Conservation (phyloP, 2,797 vertebrate species). For the Meriones psammophilus region DNA sequence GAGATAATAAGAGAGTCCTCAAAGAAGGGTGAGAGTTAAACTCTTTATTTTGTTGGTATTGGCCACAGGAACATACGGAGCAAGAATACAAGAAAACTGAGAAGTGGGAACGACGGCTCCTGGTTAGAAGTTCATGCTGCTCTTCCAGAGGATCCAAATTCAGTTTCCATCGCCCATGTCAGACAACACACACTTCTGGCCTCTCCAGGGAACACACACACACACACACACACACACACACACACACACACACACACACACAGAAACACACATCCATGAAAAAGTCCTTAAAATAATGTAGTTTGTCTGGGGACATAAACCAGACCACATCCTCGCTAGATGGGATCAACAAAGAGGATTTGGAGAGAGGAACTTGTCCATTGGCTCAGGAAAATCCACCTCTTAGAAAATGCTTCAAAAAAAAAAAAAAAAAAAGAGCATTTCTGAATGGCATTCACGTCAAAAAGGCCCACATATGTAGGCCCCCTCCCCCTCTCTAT, state of each 20-base stretch:
- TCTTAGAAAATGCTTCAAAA: neutral
- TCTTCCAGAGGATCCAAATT: neutral
- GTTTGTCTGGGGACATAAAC: conserved; percentile 7
- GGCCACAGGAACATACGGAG: neutral
- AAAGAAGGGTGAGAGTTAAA: neutral
- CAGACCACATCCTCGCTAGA: conserved; percentile 23
- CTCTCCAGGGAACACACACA: neutral
- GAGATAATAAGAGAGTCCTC: neutral
- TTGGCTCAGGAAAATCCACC: neutral
- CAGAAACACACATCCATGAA: neutral
- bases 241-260: neutral
- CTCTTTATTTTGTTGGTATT: neutral
- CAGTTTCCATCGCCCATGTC: neutral
- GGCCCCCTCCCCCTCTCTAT: neutral
- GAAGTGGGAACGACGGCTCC: neutral
- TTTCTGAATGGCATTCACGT: neutral
- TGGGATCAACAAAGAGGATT: neutral
- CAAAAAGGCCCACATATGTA: neutral
- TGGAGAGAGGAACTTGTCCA: neutral
- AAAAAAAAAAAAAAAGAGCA: neutral
- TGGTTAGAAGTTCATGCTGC: neutral
- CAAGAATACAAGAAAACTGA: neutral
- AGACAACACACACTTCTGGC: neutral
- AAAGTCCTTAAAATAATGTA: neutral
- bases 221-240: neutral